Base-by-base conservation (phyloP, 92 coral and sea anemone genomes). In the Epizoanthus fatuus region DNA sequence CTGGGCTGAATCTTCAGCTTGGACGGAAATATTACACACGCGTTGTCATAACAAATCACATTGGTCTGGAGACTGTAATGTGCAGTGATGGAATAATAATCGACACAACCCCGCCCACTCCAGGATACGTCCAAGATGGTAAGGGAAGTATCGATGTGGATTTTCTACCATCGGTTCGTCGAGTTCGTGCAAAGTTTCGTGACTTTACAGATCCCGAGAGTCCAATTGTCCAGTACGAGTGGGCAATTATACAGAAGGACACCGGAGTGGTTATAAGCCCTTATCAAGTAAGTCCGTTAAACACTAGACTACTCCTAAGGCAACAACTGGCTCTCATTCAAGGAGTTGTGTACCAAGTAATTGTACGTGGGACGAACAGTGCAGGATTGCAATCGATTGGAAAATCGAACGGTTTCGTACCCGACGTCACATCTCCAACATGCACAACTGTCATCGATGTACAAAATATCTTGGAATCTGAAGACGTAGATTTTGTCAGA, bases 11-110 rank as follows among this genome's bases (percentile, higher is more conserved):
- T 25, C 81, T 97, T 17, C 84, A 51, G 16, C 96, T 91, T 40
- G 98, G 97, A 2, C 68, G 79, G 14, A 93, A 87, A 63, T 97
- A 97, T 72, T 95, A 89, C 81, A 87, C 96, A 38, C 94, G 99
- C 42, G 91, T 96, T 17, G 86, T 86, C 64, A 89, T 90, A 32
- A 89, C 91, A 74, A 94, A 96, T 71, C 84, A 75, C 16, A n/a
- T 95, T 78, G 99, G 98, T 16, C 75, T 96, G 44, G 83, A 91
- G 54, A 90, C 97, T 35, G 91, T 96, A 0, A 93, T 95, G 95
- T 96, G 99, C 38, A 95, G 99, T 64, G 84, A 96, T 86, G 99
- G 99, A 22, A 72, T 96, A 54, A 66, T 81, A 49, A 83, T 96
- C 47, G 99, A 96, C 76, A 96, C 92, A 9, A 95, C 98, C 2